A percentile compares a stretch with the other conserved stretches of the same genome.
Conservation (phyloP, 2,113 vertebrate species). For the Cacatua alba region DNA sequence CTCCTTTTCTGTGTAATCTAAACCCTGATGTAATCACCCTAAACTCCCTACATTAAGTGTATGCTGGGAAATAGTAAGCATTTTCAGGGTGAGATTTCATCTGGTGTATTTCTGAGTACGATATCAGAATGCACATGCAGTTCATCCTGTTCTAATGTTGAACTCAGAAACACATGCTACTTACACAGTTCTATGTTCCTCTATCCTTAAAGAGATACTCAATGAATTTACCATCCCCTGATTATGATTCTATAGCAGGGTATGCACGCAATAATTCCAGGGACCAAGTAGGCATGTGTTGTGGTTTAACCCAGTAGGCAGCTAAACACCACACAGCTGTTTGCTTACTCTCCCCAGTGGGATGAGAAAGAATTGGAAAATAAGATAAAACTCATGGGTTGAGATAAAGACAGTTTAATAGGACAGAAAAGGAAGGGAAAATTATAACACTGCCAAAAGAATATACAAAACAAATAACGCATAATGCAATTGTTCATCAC, state of each 20-base stretch:
- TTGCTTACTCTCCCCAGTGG: neutral
- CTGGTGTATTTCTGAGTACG: neutral
- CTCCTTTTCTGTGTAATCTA: neutral
- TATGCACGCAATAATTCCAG: neutral
- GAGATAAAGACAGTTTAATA: neutral
- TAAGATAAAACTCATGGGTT: neutral
- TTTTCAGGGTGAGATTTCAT: neutral
- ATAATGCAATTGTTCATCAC: neutral
- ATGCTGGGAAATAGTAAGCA: neutral
- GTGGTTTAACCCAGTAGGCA: neutral
- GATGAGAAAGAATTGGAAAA: neutral
- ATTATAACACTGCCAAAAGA: neutral
- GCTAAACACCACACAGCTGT: neutral
- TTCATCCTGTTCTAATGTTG: neutral
- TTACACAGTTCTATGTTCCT: neutral
- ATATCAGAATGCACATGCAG: neutral
- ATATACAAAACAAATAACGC: neutral
- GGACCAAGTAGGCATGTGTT: neutral
- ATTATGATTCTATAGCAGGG: neutral
- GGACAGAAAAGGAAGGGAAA: neutral
- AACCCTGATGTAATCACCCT: neutral
- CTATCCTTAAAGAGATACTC: neutral
- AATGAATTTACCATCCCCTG: neutral
- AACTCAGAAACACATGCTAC: accelerated
- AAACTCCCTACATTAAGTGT: neutral